Conservation (phyloP, 2,113 vertebrate genomes). For the Lates calcarifer region DNA sequence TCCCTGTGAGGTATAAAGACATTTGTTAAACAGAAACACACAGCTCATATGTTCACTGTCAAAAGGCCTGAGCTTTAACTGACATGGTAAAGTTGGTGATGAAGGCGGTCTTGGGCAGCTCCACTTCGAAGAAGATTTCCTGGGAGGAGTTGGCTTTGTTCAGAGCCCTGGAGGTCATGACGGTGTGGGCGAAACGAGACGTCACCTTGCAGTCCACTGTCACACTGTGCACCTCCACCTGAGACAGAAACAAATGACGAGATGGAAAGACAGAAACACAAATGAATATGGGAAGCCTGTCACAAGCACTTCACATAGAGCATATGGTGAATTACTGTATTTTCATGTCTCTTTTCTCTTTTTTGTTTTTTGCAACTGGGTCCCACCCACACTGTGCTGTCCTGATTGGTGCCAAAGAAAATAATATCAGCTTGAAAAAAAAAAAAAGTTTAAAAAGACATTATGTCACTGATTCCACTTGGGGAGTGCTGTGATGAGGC, state of each 20-base stretch:
- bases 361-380: background rate
- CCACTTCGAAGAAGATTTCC: conserved; percentile 92
- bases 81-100: conserved; percentile 97
- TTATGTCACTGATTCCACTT: conserved; percentile 42
- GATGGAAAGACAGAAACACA: background rate
- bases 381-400: background rate
- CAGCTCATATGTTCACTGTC: background rate
- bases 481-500: conserved; percentile 25
- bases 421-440: background rate
- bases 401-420: conserved; percentile 12
- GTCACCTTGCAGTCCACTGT: conserved; percentile 90
- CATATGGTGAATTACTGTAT: background rate
- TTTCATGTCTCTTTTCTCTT: background rate
- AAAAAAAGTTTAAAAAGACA: conserved; percentile 1
- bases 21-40: background rate
- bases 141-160: conserved; percentile 87
- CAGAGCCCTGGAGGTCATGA: conserved; percentile 90
- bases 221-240: conserved; percentile 84
- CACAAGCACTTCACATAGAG: background rate
- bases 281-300: background rate
- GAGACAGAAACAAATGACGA: conserved; percentile 12
- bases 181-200: conserved; percentile 91
- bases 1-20: conserved; percentile 82
- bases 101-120: conserved; percentile 95
- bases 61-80: conserved; percentile 67